phyloP scores from a whole-genome alignment of 2,113 vertebrate species.

The Polypterus bichir region DNA sequence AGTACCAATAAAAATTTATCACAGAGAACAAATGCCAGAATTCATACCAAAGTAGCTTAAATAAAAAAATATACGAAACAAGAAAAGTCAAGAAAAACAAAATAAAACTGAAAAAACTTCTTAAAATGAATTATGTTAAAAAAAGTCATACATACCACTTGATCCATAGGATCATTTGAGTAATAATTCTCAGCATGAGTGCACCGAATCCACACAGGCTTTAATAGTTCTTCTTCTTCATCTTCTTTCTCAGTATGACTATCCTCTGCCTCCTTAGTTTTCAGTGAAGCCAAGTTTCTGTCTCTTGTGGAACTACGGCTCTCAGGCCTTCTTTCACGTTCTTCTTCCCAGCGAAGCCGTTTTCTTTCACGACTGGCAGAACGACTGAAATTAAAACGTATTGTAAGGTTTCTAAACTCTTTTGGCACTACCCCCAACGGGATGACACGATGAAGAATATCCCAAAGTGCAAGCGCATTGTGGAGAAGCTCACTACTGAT shows the following conservation, averaged over 20 bases:
- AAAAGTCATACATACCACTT: conserved; percentile 68
- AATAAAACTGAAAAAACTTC: background rate
- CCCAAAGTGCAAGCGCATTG: too few species aligned
- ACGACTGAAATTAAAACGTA: conserved; percentile 34
- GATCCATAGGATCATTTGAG: conserved; percentile 96
- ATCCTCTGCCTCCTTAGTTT: conserved; percentile 61
- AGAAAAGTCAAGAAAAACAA: too few species aligned
- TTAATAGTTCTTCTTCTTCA: conserved; percentile 77
- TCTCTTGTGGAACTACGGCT: conserved; percentile 47
- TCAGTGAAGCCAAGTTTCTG: conserved; percentile 39
- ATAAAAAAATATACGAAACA: background rate
- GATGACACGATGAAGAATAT: too few species aligned
- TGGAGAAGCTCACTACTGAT: too few species aligned
- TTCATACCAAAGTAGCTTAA: too few species aligned
- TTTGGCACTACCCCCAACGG: too few species aligned
- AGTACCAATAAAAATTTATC: too few species aligned
- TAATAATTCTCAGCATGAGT: conserved; percentile 92
- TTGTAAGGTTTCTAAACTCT: background rate
- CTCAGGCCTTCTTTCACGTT: conserved; percentile 56
- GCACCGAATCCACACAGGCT: conserved; percentile 91
- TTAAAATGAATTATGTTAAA: background rate
- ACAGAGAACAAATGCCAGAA: too few species aligned
- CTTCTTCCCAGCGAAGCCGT: conserved; percentile 74
- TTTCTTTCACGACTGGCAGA: conserved; percentile 81
- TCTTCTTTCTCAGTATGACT: conserved; percentile 54